phyloP scores from a whole-genome alignment of 2,888 invertebrate genomes.

The Eutolmus rufibarbis region DNA sequence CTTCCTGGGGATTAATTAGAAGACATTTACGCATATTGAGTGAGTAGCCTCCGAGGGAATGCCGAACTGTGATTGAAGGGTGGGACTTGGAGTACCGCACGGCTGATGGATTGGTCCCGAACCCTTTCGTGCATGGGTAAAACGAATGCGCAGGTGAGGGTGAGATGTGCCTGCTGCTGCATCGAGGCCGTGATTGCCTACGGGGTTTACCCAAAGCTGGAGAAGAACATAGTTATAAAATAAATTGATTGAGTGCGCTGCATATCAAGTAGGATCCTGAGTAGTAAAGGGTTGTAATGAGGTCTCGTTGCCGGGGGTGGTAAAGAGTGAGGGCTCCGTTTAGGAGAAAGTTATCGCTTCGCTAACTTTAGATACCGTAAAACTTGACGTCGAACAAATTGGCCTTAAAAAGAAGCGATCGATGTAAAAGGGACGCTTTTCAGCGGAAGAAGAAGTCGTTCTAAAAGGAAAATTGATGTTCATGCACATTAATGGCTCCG shows the following conservation, averaged over 20 bases:
- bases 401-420: neutral
- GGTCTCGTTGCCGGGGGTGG: neutral
- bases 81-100: neutral
- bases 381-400: neutral
- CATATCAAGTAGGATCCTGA: constrained; percentile 15
- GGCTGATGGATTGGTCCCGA: neutral
- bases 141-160: neutral
- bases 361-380: neutral
- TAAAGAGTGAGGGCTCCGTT: neutral
- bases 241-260: constrained; percentile 26
- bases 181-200: neutral
- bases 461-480: neutral
- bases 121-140: neutral
- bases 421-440: neutral
- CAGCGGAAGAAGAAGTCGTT: neutral
- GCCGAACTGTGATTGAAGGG: constrained; percentile 34
- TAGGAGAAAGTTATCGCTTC: neutral
- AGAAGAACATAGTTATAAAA: constrained; percentile 14
- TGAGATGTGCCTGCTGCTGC: neutral
- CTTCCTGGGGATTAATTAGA: constrained; percentile 35
- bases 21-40: constrained; percentile 40
- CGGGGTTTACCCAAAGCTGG: neutral
- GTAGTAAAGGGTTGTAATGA: constrained; percentile 26
- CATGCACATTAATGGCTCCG: neutral
- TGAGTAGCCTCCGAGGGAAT: constrained; percentile 31